phyloP scores from a whole-genome alignment of 2,888 invertebrate species.

The Scrobipalpa costella region DNA sequence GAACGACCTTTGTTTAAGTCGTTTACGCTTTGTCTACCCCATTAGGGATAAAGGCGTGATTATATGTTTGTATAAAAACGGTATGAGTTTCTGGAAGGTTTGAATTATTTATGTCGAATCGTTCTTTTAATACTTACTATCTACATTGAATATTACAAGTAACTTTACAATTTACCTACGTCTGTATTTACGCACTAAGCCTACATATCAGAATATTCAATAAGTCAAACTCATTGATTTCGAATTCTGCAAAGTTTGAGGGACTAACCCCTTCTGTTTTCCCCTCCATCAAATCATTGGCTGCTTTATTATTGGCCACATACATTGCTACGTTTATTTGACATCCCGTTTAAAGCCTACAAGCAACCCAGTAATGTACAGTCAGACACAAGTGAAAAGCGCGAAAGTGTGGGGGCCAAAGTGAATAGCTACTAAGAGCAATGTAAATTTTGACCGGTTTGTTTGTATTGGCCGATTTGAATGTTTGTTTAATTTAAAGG shows the following conservation, averaged over 20 bases:
- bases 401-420: background rate
- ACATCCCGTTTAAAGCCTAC: background rate
- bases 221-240: slow-evolving; percentile 1
- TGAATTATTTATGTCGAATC: too few species aligned
- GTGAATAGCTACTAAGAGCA: slow-evolving; percentile 7
- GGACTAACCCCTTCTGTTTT: background rate
- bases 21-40: too few species aligned
- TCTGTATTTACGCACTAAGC: too few species aligned
- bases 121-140: too few species aligned
- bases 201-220: background rate
- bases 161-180: too few species aligned
- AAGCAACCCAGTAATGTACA: background rate
- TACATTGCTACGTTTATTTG: background rate
- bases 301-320: background rate
- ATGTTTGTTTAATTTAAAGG: slow-evolving; percentile 19
- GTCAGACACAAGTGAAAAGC: background rate
- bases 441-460: slow-evolving; percentile 12
- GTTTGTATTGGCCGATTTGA: slow-evolving; percentile 20
- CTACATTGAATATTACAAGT: too few species aligned
- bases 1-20: too few species aligned
- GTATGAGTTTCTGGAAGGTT: too few species aligned
- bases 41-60: too few species aligned
- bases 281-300: background rate
- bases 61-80: too few species aligned
- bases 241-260: background rate